These are phyloP conservation scores for Sesia apiformis DNA, from an alignment of 2,888 invertebrate genomes.

Conservation along the genomic window DNA sequence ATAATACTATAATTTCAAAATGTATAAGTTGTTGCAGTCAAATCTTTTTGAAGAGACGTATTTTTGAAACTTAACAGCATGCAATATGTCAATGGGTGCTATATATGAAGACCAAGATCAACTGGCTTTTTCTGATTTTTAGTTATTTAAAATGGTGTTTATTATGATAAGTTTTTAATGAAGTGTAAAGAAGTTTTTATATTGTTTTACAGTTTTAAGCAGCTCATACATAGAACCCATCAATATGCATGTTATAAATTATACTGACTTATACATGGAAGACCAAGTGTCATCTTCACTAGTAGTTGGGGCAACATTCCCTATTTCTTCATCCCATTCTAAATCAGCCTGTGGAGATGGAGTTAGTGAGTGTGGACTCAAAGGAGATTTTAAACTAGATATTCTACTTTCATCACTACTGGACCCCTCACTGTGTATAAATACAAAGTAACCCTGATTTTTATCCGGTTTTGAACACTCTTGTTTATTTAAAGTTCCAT, in stretches of 20 bases:
- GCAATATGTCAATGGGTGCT: too few relatives aligned
- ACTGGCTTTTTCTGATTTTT: too few relatives aligned
- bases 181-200: too few relatives aligned
- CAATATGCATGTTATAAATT: neutral
- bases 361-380: constrained; percentile 33
- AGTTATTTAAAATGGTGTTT: too few relatives aligned
- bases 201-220: too few relatives aligned
- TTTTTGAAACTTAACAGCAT: too few relatives aligned
- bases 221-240: too few relatives aligned
- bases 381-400: constrained; percentile 29
- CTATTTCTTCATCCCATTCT: constrained; percentile 85
- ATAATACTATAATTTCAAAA: too few relatives aligned
- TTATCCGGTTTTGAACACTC: constrained; percentile 22
- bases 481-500: constrained; percentile 14
- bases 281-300: constrained; percentile 72
- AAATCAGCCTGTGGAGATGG: constrained; percentile 66
- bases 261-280: constrained; percentile 59
- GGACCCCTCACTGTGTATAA: constrained; percentile 56
- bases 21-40: too few relatives aligned
- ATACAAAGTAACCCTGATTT: constrained; percentile 55
- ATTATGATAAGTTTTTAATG: too few relatives aligned
- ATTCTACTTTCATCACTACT: constrained; percentile 52
- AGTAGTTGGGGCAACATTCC: constrained; percentile 64
- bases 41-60: too few relatives aligned
- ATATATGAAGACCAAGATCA: too few relatives aligned